phyloP scores from a whole-genome alignment of 2,888 invertebrate species.

The Xestia rhomboidea region DNA sequence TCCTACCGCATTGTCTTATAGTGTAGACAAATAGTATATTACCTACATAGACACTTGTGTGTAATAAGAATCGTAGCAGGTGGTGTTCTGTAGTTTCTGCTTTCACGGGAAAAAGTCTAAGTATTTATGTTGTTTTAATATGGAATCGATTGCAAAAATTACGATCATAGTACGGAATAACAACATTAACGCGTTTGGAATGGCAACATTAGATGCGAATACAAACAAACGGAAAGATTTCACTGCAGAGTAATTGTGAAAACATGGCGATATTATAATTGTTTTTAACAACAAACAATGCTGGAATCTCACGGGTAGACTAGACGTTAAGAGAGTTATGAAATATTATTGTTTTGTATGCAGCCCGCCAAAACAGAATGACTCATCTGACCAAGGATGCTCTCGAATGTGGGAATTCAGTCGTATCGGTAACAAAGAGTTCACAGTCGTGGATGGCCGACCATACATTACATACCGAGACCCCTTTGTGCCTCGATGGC shows the following conservation, averaged over 20 bases:
- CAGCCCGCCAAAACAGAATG: constrained; percentile 48
- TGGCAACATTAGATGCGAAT: constrained; percentile 21
- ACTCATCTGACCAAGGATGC: constrained; percentile 51
- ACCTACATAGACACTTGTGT: background rate
- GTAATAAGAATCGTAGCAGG: background rate
- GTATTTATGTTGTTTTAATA: constrained; percentile 8
- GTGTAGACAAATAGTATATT: background rate
- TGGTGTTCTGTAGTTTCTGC: background rate
- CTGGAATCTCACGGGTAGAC: constrained; percentile 27
- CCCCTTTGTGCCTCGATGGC: background rate
- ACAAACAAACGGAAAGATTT: constrained; percentile 24
- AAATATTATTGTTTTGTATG: constrained; percentile 45
- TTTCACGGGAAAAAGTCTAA: background rate
- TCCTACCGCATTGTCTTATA: background rate
- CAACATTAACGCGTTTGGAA: constrained; percentile 32
- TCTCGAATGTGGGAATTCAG: constrained; percentile 40
- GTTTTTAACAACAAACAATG: constrained; percentile 45
- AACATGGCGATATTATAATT: constrained; percentile 23
- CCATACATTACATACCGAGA: background rate
- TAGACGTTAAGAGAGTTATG: constrained; percentile 26
- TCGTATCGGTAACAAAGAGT: constrained; percentile 18
- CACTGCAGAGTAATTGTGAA: constrained; percentile 28
- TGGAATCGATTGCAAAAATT: constrained; percentile 17
- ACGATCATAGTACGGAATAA: constrained; percentile 14
- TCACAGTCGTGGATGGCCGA: background rate